Percentiles rank a stretch among this genome's conserved stretches.
phyloP scores from a whole-genome alignment of 2,113 vertebrate species.

The Forbesichthys papilliferus region DNA sequence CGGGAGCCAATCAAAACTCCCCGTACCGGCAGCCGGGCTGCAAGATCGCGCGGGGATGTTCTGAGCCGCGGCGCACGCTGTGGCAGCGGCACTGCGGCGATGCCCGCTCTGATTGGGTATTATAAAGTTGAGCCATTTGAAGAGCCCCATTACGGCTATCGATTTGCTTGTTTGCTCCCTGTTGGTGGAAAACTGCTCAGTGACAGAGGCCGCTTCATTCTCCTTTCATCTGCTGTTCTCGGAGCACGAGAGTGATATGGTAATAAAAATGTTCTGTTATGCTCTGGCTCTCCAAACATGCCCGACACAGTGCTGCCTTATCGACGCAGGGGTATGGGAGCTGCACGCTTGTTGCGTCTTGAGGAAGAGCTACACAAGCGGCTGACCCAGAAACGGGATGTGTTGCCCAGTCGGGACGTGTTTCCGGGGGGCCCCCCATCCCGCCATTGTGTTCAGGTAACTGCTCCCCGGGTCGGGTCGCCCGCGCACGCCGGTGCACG shows the following conservation, averaged over 20 bases:
- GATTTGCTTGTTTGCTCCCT: constrained; percentile 68
- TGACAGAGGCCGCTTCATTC: constrained; percentile 32
- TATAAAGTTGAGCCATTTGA: constrained; percentile 62
- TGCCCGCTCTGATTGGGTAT: constrained; percentile 57
- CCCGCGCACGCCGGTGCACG: constrained; percentile 30
- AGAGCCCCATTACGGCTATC: constrained; percentile 65
- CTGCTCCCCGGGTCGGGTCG: constrained; percentile 24
- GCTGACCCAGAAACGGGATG: neutral
- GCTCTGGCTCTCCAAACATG: constrained; percentile 19
- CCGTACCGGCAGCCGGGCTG: constrained; percentile 15
- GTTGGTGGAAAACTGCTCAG: constrained; percentile 48
- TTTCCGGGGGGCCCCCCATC: neutral
- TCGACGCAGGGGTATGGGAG: neutral
- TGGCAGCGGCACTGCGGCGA: constrained; percentile 46
- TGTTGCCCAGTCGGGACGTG: constrained; percentile 5
- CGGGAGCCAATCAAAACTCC: constrained; percentile 53
- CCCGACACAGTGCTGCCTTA: neutral
- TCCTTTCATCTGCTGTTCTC: constrained; percentile 11
- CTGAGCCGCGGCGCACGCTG: constrained; percentile 32
- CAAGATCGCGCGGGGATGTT: constrained; percentile 41
- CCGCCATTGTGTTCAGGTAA: neutral
- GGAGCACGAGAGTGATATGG: constrained; percentile 20
- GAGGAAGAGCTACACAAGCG: neutral
- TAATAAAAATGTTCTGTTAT: constrained; percentile 30
- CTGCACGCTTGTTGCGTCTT: neutral